phyloP scores from a whole-genome alignment of 1,140 invertebrate species.

The Apis florea region DNA sequence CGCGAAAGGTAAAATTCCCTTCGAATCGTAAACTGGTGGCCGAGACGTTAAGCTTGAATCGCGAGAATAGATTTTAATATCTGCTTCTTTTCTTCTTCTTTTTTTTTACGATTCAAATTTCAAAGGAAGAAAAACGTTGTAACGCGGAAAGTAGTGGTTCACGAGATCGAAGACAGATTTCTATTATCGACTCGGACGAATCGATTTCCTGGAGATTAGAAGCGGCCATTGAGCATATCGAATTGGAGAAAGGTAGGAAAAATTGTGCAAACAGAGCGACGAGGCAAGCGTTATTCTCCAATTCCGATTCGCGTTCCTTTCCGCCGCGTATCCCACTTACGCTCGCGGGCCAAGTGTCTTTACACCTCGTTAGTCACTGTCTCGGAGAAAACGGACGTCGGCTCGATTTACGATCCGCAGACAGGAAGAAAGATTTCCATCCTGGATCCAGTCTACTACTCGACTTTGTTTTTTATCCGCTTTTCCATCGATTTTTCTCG shows the following conservation, averaged over 20 bases:
- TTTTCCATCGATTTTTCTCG: not conserved
- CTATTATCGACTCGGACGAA: not conserved
- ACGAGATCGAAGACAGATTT: not conserved
- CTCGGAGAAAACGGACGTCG: constrained; percentile 55
- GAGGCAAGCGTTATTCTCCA: constrained; percentile 9
- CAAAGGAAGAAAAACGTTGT: too few species aligned
- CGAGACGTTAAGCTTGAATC: too few species aligned
- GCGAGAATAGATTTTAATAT: too few species aligned
- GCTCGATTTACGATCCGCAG: constrained; percentile 62
- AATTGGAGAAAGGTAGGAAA: not conserved
- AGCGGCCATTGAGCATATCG: not conserved
- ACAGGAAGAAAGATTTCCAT: constrained; percentile 65
- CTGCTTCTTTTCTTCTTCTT: too few species aligned
- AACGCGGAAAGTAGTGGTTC: too few species aligned
- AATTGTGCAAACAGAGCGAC: constrained; percentile 1
- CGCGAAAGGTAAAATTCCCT: too few species aligned
- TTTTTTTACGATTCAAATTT: too few species aligned
- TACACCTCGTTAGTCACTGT: constrained; percentile 62
- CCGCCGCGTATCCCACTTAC: constrained; percentile 13
- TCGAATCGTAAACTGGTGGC: too few species aligned
- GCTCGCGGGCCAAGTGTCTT: constrained; percentile 38
- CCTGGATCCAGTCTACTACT: constrained; percentile 34
- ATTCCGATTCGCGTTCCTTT: constrained; percentile 32
- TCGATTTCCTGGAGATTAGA: not conserved
- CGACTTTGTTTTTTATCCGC: constrained; percentile 45